A percentile compares a stretch with the other conserved stretches of the same genome.
Conservation (phyloP, 1,140 invertebrate species). For the Drosophila bifasciata region DNA sequence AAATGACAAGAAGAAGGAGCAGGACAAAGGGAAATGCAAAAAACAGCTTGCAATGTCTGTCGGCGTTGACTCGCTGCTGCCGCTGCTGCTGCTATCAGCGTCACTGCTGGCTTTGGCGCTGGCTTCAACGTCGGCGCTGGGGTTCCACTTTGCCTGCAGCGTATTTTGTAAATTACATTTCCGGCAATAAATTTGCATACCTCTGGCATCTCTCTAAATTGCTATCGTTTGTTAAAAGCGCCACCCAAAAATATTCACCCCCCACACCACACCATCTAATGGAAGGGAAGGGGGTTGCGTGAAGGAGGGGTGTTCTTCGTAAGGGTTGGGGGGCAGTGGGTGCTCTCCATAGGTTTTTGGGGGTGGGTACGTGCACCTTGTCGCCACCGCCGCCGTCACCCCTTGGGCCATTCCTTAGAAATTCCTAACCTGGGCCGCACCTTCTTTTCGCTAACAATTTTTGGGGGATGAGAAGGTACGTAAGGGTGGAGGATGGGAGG, state of each 20-base stretch:
- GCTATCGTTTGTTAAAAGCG: constrained; percentile 82
- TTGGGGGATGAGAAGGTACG: not conserved
- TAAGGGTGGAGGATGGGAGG: no score
- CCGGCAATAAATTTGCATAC: constrained; percentile 84
- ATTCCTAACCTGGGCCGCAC: constrained; percentile 53
- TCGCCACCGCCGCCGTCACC: constrained; percentile 23
- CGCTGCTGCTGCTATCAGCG: no score
- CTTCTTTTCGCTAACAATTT: constrained; percentile 32
- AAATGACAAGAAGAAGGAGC: not conserved
- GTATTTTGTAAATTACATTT: constrained; percentile 84
- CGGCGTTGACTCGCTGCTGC: not conserved
- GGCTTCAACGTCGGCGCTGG: constrained; percentile 10
- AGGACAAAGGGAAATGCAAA: constrained; percentile 42
- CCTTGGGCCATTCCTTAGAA: constrained; percentile 35
- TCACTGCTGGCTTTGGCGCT: no score
- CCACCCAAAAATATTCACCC: constrained; percentile 45
- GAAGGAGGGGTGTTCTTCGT: not conserved
- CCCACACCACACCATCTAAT: constrained; percentile 4
- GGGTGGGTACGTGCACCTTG: constrained; percentile 38
- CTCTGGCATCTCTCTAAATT: constrained; percentile 84
- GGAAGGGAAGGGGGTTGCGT: not conserved
- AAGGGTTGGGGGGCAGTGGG: not conserved
- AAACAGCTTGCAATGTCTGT: constrained; percentile 35
- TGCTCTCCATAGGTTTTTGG: not conserved
- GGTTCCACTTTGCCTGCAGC: constrained; percentile 67